phyloP scores from a whole-genome alignment of 2,888 invertebrate species.

The Parnassius glacialis region DNA sequence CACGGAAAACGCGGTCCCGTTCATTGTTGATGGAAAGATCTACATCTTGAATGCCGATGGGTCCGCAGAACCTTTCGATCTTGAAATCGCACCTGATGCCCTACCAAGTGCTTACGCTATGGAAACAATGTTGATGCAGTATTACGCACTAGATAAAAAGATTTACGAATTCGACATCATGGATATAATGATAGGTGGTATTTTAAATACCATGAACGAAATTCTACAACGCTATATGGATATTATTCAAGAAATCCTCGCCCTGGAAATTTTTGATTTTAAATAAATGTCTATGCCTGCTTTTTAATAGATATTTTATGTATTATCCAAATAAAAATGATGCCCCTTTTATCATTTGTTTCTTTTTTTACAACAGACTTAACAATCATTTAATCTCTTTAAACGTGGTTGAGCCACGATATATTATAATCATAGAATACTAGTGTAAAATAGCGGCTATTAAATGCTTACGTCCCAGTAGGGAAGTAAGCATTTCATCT shows the following conservation, averaged over 20 bases:
- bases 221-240: neutral
- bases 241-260: neutral
- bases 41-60: slow-evolving; percentile 51
- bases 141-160: slow-evolving; percentile 55
- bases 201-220: neutral
- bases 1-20: slow-evolving; percentile 41
- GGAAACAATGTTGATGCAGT: slow-evolving; percentile 53
- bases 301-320: no score
- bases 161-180: slow-evolving; percentile 60
- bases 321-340: no score
- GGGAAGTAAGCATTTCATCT: no score
- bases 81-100: slow-evolving; percentile 37
- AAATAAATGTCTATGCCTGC: neutral
- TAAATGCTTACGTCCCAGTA: no score
- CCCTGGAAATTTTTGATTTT: neutral
- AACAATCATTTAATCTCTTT: no score
- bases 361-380: no score
- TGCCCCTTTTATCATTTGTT: no score
- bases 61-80: slow-evolving; percentile 35
- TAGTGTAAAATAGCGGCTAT: no score
- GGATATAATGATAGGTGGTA: slow-evolving; percentile 25
- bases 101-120: slow-evolving; percentile 52
- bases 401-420: no score
- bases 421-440: no score
- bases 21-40: slow-evolving; percentile 42